phyloP scores from a whole-genome alignment of 1,140 invertebrate genomes.

The Heliconius eleuchia region DNA sequence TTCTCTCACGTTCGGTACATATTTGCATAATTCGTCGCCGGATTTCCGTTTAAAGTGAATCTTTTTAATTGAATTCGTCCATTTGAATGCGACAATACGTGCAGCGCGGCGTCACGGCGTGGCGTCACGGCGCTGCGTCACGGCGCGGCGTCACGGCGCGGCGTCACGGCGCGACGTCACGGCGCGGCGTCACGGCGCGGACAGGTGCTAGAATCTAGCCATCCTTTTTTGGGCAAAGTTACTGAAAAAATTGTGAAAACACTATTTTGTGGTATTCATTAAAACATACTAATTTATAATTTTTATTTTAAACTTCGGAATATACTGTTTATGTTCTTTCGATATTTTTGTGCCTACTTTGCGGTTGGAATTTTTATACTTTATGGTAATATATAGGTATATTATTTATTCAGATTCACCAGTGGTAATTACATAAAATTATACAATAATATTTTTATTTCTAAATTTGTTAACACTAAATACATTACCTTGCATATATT shows the following conservation, averaged over 20 bases:
- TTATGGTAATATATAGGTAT: no score
- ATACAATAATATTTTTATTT: no score
- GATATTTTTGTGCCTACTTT: neutral
- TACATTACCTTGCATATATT: no score
- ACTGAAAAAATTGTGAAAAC: neutral
- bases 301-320: neutral
- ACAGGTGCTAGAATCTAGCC: neutral
- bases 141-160: neutral
- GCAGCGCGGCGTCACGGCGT: neutral
- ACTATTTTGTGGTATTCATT: neutral
- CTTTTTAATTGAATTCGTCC: conserved; percentile 23
- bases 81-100: conserved; percentile 14
- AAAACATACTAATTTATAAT: neutral
- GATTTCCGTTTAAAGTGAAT: conserved; percentile 23
- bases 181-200: neutral
- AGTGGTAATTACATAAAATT: no score
- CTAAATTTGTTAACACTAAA: no score
- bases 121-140: neutral
- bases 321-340: neutral
- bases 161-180: neutral
- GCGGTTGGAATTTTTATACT: no score
- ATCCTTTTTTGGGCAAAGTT: neutral
- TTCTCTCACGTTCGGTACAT: neutral
- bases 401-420: no score
- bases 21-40: conserved; percentile 13